Base-by-base conservation (phyloP, 2,888 invertebrate species). In the Microchrysa polita region DNA sequence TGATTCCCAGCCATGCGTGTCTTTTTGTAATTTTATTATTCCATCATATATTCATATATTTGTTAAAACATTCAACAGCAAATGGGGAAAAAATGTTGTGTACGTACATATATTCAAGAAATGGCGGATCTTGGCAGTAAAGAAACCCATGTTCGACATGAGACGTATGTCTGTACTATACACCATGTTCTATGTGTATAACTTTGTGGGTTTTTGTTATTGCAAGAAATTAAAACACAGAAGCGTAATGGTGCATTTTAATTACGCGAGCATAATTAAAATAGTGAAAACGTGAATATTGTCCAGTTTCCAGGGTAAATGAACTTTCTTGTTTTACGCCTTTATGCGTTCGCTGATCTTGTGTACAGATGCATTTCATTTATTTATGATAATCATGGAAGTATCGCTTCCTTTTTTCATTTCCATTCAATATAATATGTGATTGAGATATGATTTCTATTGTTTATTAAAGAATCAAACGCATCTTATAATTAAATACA, bases 301-400 rank as follows among this genome's bases (percentile, higher is more conserved):
- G 20, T 18, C 22, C 12, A 48, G 14, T 48, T n/a, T 12, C 14
- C 48, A 48, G 48, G 4, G 48, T 20, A 55, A 55, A 18, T 55
- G 55, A 55, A 55, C 55, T 55, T 55, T 55, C 55, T 53, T 53
- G 5, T n/a, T n/a, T n/a, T n/a, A n/a, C n/a, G n/a, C n/a, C n/a
- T n/a, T n/a, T n/a, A n/a, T n/a, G n/a, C n/a, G n/a, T n/a, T n/a
- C n/a, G n/a, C n/a, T n/a, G n/a, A n/a, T n/a, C n/a, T n/a, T n/a
- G n/a, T n/a, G n/a, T n/a, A n/a, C n/a, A n/a, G n/a, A n/a, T n/a
- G n/a, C n/a, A n/a, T n/a, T n/a, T n/a, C n/a, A n/a, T n/a, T n/a
- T n/a, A n/a, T n/a, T n/a, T n/a, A n/a, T n/a, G n/a, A n/a, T n/a
- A n/a, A n/a, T n/a, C n/a, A n/a, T n/a, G n/a, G n/a, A n/a, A n/a